Evolutionary conservation across 2,888 invertebrate species (phyloP).

Genomic region (Drosophila diplacantha): DNA sequence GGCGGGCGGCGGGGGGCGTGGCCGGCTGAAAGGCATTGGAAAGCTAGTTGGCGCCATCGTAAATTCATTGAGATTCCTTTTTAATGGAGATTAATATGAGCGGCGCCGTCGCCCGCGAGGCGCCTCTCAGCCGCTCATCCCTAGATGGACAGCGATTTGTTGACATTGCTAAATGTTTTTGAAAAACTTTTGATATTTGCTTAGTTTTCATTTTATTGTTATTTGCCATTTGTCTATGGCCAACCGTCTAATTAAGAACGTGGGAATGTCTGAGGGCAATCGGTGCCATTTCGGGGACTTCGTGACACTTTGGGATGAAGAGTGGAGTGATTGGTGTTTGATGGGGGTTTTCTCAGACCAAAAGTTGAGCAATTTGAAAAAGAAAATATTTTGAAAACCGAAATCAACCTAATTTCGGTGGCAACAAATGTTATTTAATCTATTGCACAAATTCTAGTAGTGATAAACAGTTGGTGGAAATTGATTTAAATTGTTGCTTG

Average conservation of each 20-base stretch:
- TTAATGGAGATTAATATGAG: slow-evolving; percentile 74
- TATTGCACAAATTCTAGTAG: not conserved
- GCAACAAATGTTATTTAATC: not conserved
- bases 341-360: not conserved
- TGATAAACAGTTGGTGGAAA: not conserved
- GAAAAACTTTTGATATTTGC: slow-evolving; percentile 49
- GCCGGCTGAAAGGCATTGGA: slow-evolving; percentile 32
- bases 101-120: slow-evolving; percentile 15
- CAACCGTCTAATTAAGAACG: slow-evolving; percentile 61
- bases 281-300: slow-evolving; percentile 1
- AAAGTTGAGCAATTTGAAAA: not conserved
- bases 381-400: not conserved
- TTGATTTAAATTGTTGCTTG: no score
- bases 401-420: not conserved
- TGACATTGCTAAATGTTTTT: slow-evolving; percentile 71
- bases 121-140: slow-evolving; percentile 20
- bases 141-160: slow-evolving; percentile 37
- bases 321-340: slow-evolving; percentile 11
- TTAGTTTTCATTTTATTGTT: slow-evolving; percentile 40
- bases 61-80: slow-evolving; percentile 74
- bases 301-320: slow-evolving; percentile 22
- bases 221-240: slow-evolving; percentile 24
- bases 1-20: slow-evolving; percentile 3
- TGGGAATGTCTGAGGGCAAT: slow-evolving; percentile 48
- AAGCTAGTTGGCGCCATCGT: slow-evolving; percentile 59